A percentile compares a stretch with the other conserved stretches of the same genome.
phyloP scores from a whole-genome alignment of 2,113 vertebrate genomes.

The Rhineura floridana region DNA sequence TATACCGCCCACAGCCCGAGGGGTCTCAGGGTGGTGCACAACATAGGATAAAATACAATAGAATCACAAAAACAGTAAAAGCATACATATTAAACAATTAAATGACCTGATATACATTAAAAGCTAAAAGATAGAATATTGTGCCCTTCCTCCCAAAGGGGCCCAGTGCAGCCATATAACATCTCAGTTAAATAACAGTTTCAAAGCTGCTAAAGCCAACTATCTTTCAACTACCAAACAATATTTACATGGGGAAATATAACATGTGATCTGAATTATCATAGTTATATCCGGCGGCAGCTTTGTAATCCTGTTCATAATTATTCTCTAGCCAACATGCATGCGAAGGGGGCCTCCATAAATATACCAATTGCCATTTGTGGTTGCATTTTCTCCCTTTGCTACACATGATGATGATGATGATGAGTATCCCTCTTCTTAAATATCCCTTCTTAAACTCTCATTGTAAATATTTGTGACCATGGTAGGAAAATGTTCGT shows the following conservation, averaged over 20 bases:
- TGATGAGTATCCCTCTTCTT: not conserved
- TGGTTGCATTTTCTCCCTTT: conserved; percentile 21
- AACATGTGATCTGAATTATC: not conserved
- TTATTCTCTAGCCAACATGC: not conserved
- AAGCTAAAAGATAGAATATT: no score
- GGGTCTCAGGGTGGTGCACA: no score
- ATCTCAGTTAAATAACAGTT: no score
- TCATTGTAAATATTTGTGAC: not conserved
- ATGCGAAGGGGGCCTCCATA: not conserved
- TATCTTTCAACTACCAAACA: no score
- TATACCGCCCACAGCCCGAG: no score
- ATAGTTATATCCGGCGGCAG: not conserved
- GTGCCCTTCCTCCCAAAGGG: not conserved
- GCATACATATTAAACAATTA: no score
- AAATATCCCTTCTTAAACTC: not conserved
- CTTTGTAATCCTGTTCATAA: not conserved
- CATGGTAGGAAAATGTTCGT: not conserved
- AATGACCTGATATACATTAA: no score
- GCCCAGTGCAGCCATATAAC: not conserved
- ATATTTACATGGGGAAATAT: not conserved
- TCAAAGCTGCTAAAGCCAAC: no score
- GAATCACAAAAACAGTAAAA: no score
- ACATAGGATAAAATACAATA: no score
- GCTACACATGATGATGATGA: no score
- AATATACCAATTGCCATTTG: conserved; percentile 32